These are phyloP conservation scores for Callosobruchus maculatus DNA, from an alignment of 2,888 invertebrate species.

Conservation along the genomic window DNA sequence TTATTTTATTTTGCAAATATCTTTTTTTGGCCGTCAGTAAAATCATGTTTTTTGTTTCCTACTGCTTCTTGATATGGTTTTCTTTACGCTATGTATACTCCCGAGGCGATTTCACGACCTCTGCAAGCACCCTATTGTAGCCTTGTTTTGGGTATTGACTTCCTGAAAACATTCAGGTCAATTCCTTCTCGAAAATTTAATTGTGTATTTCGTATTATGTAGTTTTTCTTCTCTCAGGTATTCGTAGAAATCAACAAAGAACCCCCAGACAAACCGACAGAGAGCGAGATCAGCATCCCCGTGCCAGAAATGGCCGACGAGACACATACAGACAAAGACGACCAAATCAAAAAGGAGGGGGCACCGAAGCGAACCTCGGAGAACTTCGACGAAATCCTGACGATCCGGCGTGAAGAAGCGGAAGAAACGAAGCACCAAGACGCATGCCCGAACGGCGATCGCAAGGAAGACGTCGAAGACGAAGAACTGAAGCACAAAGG, in stretches of 20 bases:
- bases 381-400: constrained; percentile 41
- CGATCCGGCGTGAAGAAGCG: constrained; percentile 26
- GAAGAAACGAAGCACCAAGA: constrained; percentile 13
- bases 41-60: no score
- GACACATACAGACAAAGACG: not conserved
- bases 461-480: not conserved
- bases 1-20: no score
- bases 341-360: constrained; percentile 4
- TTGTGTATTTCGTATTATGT: not conserved
- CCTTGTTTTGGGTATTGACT: no score
- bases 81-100: no score
- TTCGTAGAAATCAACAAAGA: constrained; percentile 45
- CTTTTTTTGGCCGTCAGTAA: no score
- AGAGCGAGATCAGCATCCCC: not conserved
- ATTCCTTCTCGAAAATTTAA: no score
- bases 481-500: constrained; percentile 36
- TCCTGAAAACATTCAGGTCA: no score
- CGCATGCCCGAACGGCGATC: not conserved
- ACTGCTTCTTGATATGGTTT: no score
- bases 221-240: constrained; percentile 25
- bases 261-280: not conserved
- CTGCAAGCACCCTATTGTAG: no score
- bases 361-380: constrained; percentile 15
- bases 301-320: constrained; percentile 8
- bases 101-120: no score